Evolutionary conservation across 2,797 vertebrate genomes (phyloP), one percentile per base, ranked within the genome.

Genomic region (Cyclopterus lumpus): DNA sequence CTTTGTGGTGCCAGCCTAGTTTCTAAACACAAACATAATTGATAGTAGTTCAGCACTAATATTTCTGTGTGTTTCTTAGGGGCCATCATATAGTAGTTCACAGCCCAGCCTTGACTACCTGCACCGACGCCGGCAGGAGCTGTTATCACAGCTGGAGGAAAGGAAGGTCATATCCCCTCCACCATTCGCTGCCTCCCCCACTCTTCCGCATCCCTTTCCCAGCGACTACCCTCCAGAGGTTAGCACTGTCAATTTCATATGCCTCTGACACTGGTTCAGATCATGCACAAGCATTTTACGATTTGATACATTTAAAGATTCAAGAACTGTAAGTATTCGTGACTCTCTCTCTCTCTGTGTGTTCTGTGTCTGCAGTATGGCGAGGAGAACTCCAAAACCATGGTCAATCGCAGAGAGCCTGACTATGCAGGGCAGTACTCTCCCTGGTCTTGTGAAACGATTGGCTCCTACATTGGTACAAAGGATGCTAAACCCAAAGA

Each of bases 401-500:
- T 97, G 72, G 95, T 94, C 59, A 97, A 97, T 91, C 96, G 96
- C 92, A 96, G 96, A 92, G 97, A 95, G 95, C 94, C 90, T 61
- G 97, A 99, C 81, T 99, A 97, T 66, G 74, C 95, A 3, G 97
- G 96, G 80, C 98, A 99, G 30, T 99, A 98, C 91, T 99, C 98
- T 57, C 98, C 98, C 40, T 99, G 98, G 98, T 99, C 97, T 14
- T 99, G 98, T 91, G 98, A 99, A 88, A 99, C 98, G 73, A 99
- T 99, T 67, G 95, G 97, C 92, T 99, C 98, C 86, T 99, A 99
- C 91, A 99, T 99, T 81, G 97, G 97, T 93, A 96, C 96, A 94
- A 99, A 99, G 95, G 97, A 99, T 80, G 94, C 95, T 89, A 99
- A 99, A 96, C 96, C 97, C 94, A 99, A 99, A 97, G 98, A 99